Conservation (phyloP, 30 jellyfish, hydroid and myxozoan genomes). For the Calvadosia cruxmelitensis region DNA sequence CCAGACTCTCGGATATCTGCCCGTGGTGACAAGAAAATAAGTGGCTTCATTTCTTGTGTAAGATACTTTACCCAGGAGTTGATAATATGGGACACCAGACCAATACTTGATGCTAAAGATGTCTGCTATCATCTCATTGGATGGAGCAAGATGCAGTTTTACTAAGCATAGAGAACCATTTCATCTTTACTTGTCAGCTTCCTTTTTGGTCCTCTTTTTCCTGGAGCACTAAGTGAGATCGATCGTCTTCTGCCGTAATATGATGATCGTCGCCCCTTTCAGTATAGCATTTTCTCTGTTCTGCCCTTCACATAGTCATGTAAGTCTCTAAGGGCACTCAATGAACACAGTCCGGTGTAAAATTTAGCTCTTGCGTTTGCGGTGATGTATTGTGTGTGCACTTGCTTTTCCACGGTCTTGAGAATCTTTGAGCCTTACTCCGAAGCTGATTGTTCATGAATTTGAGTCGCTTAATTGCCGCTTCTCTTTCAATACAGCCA, state of each 20-base stretch:
- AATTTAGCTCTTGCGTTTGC: slow-evolving; percentile 1
- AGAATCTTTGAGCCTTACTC: neutral
- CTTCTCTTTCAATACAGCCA: slow-evolving; percentile 1
- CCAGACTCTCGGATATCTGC: neutral
- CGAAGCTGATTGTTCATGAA: neutral
- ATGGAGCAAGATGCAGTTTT: slow-evolving; percentile 4
- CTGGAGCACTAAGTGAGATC: neutral
- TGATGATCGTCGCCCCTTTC: slow-evolving; percentile 1
- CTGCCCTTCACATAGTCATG: slow-evolving; percentile 1
- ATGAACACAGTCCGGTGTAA: slow-evolving; percentile 7
- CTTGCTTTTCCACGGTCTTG: neutral
- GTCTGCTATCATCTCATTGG: too few relatives aligned
- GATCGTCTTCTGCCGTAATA: too few relatives aligned
- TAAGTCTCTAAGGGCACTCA: neutral
- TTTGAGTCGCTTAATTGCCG: neutral
- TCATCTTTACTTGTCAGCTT: slow-evolving; percentile 7
- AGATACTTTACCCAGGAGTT: neutral
- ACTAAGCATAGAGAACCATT: neutral
- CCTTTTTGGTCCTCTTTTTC: slow-evolving; percentile 5
- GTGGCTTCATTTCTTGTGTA: slow-evolving; percentile 3
- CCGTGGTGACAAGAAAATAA: neutral
- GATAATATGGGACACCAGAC: slow-evolving; percentile 4
- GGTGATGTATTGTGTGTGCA: neutral
- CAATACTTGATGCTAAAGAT: too few relatives aligned
- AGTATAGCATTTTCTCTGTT: neutral